Evolutionary conservation across 1,140 invertebrate genomes (phyloP).

Genomic region (Drosophila lacertosa): DNA sequence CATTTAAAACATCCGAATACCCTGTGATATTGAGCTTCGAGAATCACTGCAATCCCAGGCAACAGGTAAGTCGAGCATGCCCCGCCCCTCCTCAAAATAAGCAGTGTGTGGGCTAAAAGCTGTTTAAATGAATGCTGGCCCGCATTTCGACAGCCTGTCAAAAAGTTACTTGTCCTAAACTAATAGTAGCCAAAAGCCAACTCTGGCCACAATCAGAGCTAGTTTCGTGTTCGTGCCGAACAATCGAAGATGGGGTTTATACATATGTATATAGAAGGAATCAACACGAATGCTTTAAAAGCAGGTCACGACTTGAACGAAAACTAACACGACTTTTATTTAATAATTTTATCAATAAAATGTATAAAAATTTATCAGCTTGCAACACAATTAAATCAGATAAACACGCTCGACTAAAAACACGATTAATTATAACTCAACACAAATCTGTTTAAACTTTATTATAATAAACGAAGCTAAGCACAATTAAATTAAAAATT

Average conservation of each 20-base stretch:
- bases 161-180: constrained; percentile 66
- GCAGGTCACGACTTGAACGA: too few relatives aligned
- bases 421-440: too few relatives aligned
- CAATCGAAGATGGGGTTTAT: neutral
- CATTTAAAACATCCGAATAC: constrained; percentile 98
- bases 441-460: too few relatives aligned
- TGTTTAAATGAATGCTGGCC: constrained; percentile 5
- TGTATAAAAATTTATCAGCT: too few relatives aligned
- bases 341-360: too few relatives aligned
- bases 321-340: too few relatives aligned
- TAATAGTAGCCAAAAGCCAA: constrained; percentile 34
- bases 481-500: too few relatives aligned
- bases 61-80: constrained; percentile 86
- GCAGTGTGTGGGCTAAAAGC: neutral
- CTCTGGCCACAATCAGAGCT: neutral
- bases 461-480: too few relatives aligned
- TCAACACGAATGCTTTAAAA: neutral
- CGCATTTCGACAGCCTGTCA: constrained; percentile 23
- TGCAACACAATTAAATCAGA: too few relatives aligned
- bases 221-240: neutral
- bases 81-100: too few relatives aligned
- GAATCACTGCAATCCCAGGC: constrained; percentile 98
- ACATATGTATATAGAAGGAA: too few relatives aligned
- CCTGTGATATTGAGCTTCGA: constrained; percentile 98
- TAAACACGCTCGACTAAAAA: too few relatives aligned